Base-by-base conservation (phyloP, 2,113 vertebrate genomes). In the Proterorhinus semilunaris region DNA sequence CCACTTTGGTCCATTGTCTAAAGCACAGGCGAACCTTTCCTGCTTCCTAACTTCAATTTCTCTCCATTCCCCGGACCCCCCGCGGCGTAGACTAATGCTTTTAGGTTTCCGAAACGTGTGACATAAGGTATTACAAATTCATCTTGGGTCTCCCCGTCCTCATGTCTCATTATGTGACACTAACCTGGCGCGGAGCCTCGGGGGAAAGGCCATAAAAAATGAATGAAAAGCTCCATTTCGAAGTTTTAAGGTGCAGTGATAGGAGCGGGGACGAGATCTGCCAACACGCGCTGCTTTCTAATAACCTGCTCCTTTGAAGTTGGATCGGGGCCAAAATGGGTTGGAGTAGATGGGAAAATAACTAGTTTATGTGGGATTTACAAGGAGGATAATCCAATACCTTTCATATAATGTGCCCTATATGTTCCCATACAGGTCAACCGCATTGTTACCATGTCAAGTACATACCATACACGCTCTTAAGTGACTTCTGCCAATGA, bases 51-150 rank as follows among this genome's bases (percentile, higher is more conserved):
- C 27, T 36, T 36, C 27, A 51, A 11, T 8, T 36, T 8, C 17
- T 2, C 9, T 36, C 55, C 42, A 17, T 4, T 57, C 61, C 55
- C 52, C n/a, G 0, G 5, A 27, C 44, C 45, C 50, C 57, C 3
- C 5, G 59, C 16, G 21, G 61, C 43, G 53, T 59, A 55, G 78
- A 74, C 69, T 71, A 78, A 85, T 64, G 55, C 58, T 57, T 51
- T 46, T 36, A 42, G 42, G 6, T 8, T 8, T 46, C 1, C 49
- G 5, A 43, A 47, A 15, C 51, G 72, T 74, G 62, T 74, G 62
- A 72, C 67, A 52, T 68, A 55, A 55, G 9, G 69, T 43, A 71
- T 76, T 71, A 65, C 46, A 69, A 50, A 77, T 82, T 84, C 27
- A 69, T 62, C 36, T 65, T 67, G 49, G 58, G 43, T 21, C 45